These are phyloP conservation scores for Falco concolor DNA, from an alignment of 2,797 vertebrate genomes.

Conservation along the genomic window DNA sequence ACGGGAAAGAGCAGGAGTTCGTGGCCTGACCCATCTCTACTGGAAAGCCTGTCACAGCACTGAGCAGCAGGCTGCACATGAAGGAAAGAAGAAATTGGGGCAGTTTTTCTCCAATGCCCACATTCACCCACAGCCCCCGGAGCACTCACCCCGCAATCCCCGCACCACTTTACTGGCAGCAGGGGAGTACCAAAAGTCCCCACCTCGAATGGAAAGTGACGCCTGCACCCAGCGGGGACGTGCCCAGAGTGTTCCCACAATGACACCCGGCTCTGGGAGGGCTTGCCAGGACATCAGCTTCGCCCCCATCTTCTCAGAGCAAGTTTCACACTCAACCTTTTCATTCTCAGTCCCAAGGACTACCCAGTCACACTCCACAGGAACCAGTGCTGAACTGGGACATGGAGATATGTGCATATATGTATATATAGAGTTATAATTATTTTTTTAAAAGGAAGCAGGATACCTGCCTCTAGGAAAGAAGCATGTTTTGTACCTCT, in stretches of 20 bases:
- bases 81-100: not conserved
- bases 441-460: not conserved
- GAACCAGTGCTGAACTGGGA: not conserved
- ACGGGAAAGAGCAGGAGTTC: not conserved
- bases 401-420: not conserved
- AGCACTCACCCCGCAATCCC: not conserved
- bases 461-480: constrained; percentile 1
- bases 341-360: not conserved
- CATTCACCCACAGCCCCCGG: not conserved
- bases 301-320: not conserved
- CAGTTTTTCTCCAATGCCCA: not conserved
- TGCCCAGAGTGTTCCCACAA: not conserved
- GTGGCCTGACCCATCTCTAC: not conserved
- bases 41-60: not conserved
- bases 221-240: not conserved
- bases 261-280: not conserved
- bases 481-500: not conserved
- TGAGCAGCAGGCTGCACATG: not conserved
- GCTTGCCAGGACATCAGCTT: not conserved
- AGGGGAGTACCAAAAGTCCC: not conserved
- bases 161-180: not conserved
- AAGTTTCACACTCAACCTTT: not conserved
- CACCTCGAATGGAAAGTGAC: not conserved
- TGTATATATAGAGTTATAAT: not conserved
- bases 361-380: not conserved